Conservation (phyloP, 2,113 vertebrate species). For the Takifugu flavidus region DNA sequence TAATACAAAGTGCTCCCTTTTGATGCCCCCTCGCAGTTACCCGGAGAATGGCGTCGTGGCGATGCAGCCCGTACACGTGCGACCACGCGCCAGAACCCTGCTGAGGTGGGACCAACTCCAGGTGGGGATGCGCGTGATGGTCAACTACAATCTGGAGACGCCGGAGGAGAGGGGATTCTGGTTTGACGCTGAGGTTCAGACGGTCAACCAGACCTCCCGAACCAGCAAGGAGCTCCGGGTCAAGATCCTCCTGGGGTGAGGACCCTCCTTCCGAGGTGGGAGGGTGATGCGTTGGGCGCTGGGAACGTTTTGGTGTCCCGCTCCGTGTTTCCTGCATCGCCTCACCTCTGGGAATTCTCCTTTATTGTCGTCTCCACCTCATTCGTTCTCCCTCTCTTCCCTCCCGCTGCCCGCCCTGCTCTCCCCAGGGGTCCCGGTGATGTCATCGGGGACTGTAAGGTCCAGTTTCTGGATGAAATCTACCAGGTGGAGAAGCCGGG, state of each 20-base stretch:
- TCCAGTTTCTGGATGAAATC: conserved; percentile 92
- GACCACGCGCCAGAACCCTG: conserved; percentile 86
- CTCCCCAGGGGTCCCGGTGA: conserved; percentile 84
- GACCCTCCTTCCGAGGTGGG: conserved; percentile 19
- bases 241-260: conserved; percentile 95
- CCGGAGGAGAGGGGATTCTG: conserved; percentile 96
- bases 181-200: conserved; percentile 92
- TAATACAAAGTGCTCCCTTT: background rate
- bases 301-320: too few species aligned
- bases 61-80: conserved; percentile 82
- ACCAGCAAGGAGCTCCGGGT: conserved; percentile 94
- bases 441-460: conserved; percentile 89
- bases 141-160: conserved; percentile 95
- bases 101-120: conserved; percentile 86
- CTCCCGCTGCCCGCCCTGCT: conserved; percentile 6
- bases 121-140: conserved; percentile 87
- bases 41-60: conserved; percentile 92
- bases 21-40: conserved; percentile 75
- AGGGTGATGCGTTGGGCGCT: background rate
- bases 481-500: conserved; percentile 94
- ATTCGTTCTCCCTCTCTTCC: conserved; percentile 1
- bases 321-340: background rate
- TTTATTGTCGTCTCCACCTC: background rate
- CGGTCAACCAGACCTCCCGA: conserved; percentile 87
- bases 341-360: background rate